Base-by-base conservation (phyloP, 2,888 invertebrate species). In the Polietes domitor region DNA sequence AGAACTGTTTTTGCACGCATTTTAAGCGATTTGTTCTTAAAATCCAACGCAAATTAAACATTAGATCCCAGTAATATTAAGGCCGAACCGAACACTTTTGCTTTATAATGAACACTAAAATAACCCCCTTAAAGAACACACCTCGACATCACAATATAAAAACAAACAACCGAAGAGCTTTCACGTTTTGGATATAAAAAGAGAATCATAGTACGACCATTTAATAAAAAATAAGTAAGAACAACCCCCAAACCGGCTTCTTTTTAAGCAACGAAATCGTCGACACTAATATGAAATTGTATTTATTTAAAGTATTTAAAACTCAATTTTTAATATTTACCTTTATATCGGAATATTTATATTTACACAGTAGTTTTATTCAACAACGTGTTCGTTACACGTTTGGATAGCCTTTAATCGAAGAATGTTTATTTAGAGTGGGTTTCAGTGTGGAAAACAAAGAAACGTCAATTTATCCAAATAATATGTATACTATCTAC, bases 11-110 rank as follows among this genome's bases (percentile, higher is more conserved):
- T n/a, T 77, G 43, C 10, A 73, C 53, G 53, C 76, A 43, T 47
- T 72, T 73, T 4, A n/a, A 5, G 26, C 47, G 10, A 53, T 24
- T 84, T 26, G 61, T 53, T 73, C 61, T 61, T 6, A 73, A 37
- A 19, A 79, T 1, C 21, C 72, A 73, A 63, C 78, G 75, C 50
- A 28, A 9, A n/a, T 32, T 15, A 68, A 71, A 73, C 78, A 81
- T 81, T 41, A 21, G 32, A 12, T 73, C 2, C 37, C 26, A 37
- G 55, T 24, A 21, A 43, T 17, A 41, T 41, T 32, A 63, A 53
- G 6, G 61, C 19, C 65, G 58, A 65, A 47, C 58, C 19, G 26
- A 24, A 58, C 77, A 77, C 73, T 58, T 12, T 37, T 61, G 43
- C 43, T 72, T 55, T 7, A 32, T 37, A 19, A 15, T 28, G 71